Conservation (phyloP, 1,140 invertebrate species). For the Solenopsis invicta region DNA sequence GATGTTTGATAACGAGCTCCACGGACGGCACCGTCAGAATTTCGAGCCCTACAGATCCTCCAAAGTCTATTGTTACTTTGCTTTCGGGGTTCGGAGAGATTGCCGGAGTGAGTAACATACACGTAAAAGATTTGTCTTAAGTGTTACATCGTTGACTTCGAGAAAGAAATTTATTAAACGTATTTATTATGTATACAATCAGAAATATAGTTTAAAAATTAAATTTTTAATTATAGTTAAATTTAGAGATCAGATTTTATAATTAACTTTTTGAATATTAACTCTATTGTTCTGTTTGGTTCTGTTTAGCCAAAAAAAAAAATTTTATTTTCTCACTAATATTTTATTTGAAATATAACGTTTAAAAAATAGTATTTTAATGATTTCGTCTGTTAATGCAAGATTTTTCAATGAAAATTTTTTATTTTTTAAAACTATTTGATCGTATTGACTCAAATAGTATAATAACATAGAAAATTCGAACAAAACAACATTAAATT, state of each 20-base stretch:
- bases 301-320: too few species aligned
- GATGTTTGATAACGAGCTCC: constrained; percentile 83
- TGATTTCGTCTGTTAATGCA: too few species aligned
- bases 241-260: constrained; percentile 35
- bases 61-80: constrained; percentile 76
- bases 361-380: too few species aligned
- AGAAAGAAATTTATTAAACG: neutral
- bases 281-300: too few species aligned
- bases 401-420: too few species aligned
- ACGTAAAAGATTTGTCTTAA: neutral
- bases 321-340: too few species aligned
- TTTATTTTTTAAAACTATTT: too few species aligned
- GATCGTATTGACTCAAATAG: too few species aligned
- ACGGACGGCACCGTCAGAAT: constrained; percentile 82
- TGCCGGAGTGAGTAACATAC: constrained; percentile 78
- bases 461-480: too few species aligned
- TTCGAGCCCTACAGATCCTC: constrained; percentile 82
- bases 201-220: constrained; percentile 11
- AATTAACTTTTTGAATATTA: too few species aligned
- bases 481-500: too few species aligned
- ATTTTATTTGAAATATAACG: too few species aligned
- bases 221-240: constrained; percentile 1
- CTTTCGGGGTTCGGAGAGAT: constrained; percentile 79
- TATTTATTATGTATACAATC: neutral
- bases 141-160: neutral